Base-by-base conservation (phyloP, 1,140 invertebrate genomes). In the Drosophila pruinosa region DNA sequence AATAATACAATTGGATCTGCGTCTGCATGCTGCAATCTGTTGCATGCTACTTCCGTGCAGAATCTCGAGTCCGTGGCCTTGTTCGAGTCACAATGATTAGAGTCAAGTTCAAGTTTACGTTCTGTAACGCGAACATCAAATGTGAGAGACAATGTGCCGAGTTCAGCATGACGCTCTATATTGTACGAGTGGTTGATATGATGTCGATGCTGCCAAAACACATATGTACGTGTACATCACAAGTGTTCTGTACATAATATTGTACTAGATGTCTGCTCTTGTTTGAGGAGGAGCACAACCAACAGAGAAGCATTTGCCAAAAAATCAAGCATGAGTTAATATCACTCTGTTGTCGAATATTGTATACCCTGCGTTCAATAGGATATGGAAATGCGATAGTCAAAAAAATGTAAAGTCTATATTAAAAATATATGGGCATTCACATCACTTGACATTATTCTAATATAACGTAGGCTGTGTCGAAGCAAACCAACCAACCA, bases 101-200 rank as follows among this genome's bases (percentile, higher is more conserved):
- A 85, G 56, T 85, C 80, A 85, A 85, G 81, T 85, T 85, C 81
- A 86, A 86, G 81, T 74, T 81, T 52, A 67, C 21, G 43, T 45
- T 41, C 14, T 26, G 56, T 54, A 24, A 21, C 15, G 24, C 36
- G 24, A 71, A 24, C 28, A 67, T 45, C 38, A 7, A 3, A 6
- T 1, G 52, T 7, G 57, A 69, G 75, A 71, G 64, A 15, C 61
- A 45, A 26, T 22, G 38, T 58, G 10, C n/a, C 53, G 3, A 56
- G 28, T 48, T 28, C 12, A 48, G 52, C 54, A 41, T 41, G 63
- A 54, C 19, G 36, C 24, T 53, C 48, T 58, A 54, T 52, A 7
- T 45, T 22, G 41, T 45, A 45, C 41, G 15, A 50, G 47, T 62
- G 43, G 22, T 48, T 48, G 45, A 50, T 50, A 22, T 28, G 5